Percentiles rank a stretch among this genome's conserved stretches.
These are phyloP conservation scores for Erannis defoliaria DNA, from an alignment of 2,888 invertebrate species.

Conservation along the genomic window DNA sequence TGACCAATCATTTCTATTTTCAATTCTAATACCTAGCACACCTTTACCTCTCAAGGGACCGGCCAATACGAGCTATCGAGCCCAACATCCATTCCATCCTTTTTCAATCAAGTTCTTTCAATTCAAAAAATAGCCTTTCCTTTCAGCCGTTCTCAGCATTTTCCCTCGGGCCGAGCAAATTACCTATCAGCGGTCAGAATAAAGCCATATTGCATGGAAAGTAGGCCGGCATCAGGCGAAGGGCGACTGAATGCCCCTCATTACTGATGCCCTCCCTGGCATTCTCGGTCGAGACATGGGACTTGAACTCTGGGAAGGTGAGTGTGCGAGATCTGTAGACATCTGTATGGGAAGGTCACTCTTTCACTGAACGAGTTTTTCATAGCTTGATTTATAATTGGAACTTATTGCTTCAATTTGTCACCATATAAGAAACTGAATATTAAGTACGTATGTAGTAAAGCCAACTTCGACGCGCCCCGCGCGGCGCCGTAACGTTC, in stretches of 20 bases:
- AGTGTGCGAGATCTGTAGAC: constrained; percentile 11
- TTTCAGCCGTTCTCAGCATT: constrained; percentile 33
- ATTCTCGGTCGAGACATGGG: constrained; percentile 40
- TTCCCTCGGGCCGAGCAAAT: constrained; percentile 33
- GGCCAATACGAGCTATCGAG: constrained; percentile 8
- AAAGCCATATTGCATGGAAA: constrained; percentile 55
- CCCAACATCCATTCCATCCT: constrained; percentile 18
- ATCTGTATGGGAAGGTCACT: constrained; percentile 20
- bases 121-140: constrained; percentile 34
- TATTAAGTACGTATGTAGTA: background rate
- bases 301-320: constrained; percentile 10
- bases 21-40: constrained; percentile 29
- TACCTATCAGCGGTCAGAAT: constrained; percentile 48
- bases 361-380: constrained; percentile 9
- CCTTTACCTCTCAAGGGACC: constrained; percentile 12
- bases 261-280: constrained; percentile 48
- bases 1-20: constrained; percentile 9
- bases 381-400: constrained; percentile 1
- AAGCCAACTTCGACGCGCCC: too few species aligned
- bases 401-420: background rate
- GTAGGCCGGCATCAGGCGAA: constrained; percentile 48
- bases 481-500: too few species aligned
- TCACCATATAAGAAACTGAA: background rate
- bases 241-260: constrained; percentile 53
- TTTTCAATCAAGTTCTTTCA: constrained; percentile 31